Base-by-base conservation (phyloP, 2,888 invertebrate species). In the Cyrtodaria siliqua region DNA sequence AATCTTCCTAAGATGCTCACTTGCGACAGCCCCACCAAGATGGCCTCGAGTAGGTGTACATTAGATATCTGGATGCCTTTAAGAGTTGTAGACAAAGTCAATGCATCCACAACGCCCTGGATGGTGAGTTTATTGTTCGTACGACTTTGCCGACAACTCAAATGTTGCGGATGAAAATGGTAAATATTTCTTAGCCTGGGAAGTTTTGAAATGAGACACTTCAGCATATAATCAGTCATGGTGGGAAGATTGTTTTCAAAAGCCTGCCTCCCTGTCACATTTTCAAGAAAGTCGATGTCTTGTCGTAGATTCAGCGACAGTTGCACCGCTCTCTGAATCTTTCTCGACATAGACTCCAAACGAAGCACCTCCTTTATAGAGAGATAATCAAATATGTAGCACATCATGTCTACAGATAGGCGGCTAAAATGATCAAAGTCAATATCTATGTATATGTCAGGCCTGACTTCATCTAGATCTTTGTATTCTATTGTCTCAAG, bases 21-120 rank as follows among this genome's bases (percentile, higher is more conserved):
- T 47, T 86, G 74, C 2, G 89, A 88, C 26, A 89, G 75, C 59
- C 84, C 82, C 6, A 69, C 82, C 52, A 90, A 72, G 16, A 91
- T 64, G 16, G 87, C 86, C 63, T 90, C 89, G 26, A 91, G 75
- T n/a, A 91, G 73, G 26, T 72, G 75, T 12, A 90, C 77, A 69
- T 90, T 85, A 12, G 86, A 86, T 16, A 87, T 87, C 70, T 91
- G 91, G 8, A 91, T 78, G 0, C 86, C 87, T 61, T 82, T 80
- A 18, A 91, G 33, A 1, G 40, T 56, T 49, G 56, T 57, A 14
- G 47, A 67, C 16, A n/a, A 18, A 20, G n/a, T 26, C 0, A 67
- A 4, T 14, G 67, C 50, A 50, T 44, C 44, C 14, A 18, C 27
- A 12, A 67, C 50, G 20, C 24, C 50, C 0, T 23, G 38, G 1